Conservation (phyloP, 2,888 invertebrate genomes). For the Julus scandinavius region DNA sequence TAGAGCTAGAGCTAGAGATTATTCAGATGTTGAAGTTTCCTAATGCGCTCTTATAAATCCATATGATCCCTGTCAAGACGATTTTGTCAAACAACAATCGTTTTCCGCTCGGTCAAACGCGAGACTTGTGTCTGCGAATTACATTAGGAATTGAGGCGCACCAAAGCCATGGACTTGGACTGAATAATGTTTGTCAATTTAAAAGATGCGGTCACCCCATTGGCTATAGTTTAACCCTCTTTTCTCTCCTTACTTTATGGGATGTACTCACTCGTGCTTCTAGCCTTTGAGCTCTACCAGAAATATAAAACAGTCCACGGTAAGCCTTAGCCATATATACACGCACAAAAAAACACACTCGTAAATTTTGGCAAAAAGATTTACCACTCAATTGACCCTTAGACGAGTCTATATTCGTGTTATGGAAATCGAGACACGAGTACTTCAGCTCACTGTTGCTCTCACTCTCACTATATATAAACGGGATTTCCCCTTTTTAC, state of each 20-base stretch:
- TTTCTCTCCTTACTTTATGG: not conserved
- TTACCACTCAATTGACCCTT: conserved; percentile 42
- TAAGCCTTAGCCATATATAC: not conserved
- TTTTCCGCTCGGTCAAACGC: conserved; percentile 48
- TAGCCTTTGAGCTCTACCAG: conserved; percentile 26
- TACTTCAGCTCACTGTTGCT: no score
- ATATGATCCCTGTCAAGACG: conserved; percentile 52
- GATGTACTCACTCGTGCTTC: conserved; percentile 23
- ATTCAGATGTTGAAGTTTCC: conserved; percentile 44
- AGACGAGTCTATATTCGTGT: not conserved
- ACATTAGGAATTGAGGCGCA: conserved; percentile 30
- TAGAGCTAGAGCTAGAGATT: not conserved
- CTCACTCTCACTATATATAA: no score
- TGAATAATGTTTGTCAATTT: conserved; percentile 42
- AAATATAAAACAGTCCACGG: conserved; percentile 25
- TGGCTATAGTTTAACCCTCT: not conserved
- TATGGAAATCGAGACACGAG: not conserved
- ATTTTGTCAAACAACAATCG: conserved; percentile 50
- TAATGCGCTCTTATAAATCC: conserved; percentile 50
- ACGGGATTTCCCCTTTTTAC: no score
- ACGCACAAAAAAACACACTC: not conserved
- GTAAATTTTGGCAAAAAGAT: conserved; percentile 23
- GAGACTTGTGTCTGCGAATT: conserved; percentile 22
- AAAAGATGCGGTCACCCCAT: conserved; percentile 42
- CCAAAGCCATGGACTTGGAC: not conserved